Base-by-base conservation (phyloP, 2,113 vertebrate genomes). In the Mobula birostris region DNA sequence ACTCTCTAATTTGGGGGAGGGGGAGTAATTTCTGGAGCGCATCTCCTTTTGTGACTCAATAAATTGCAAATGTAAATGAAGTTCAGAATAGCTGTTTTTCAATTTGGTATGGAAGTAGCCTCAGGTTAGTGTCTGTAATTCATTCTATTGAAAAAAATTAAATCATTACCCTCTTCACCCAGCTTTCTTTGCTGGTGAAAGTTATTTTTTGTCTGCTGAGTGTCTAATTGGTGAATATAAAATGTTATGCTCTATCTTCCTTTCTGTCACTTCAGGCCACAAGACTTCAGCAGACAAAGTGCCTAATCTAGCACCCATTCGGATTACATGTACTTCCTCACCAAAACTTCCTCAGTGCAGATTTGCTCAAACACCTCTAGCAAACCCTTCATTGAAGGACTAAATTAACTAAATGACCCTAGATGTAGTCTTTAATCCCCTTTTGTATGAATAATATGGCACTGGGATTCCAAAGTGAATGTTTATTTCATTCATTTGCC, bases 91-190 rank as follows among this genome's bases (percentile, higher is more conserved):
- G 95, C 95, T 95, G 77, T 96, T 95, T 95, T 95, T 96, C 95
- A 95, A 94, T 96, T 96, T 96, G 95, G 66, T 94, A 95, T 95
- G 95, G 40, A 0, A 94, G 95, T 95, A 95, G 96, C 96, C 96
- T 94, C 95, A 95, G 96, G 96, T 95, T 94, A 96, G 95, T 95
- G 95, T 94, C 95, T 82, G 94, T 95, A 95, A 95, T 95, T 97
- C 96, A 95, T 95, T 94, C 94, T 95, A 96, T 96, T 94, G 95
- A 96, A 95, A 96, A 92, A 95, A 96, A 96, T 96, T 95, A 96
- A 95, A 94, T 95, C 96, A 96, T 96, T 95, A 96, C 94, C 95
- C 96, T 96, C 95, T 96, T 96, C 95, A 95, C 96, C 95, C 94
- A 94, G 94, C 95, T 95, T 95, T 95, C 95, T 94, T 95, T 94